A percentile compares a stretch with the other conserved stretches of the same genome.
Conservation (phyloP, 2,797 vertebrate species). For the Cyclura pinguis region DNA sequence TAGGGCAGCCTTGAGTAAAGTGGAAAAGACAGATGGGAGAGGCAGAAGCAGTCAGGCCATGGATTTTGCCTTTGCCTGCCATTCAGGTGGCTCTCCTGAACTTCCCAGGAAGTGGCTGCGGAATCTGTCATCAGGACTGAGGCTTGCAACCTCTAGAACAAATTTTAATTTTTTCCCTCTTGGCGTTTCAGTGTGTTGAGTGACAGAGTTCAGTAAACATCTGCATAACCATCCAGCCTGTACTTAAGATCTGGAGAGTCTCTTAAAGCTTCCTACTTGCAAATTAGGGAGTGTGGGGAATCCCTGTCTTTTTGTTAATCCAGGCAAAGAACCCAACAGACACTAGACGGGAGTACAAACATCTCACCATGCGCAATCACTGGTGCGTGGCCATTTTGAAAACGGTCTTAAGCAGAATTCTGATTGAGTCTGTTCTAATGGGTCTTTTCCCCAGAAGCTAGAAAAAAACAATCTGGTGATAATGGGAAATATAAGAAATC, state of each 20-base stretch:
- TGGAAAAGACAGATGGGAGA: not conserved
- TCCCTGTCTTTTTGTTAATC: not conserved
- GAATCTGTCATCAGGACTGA: constrained; percentile 1
- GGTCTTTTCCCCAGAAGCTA: too few species aligned
- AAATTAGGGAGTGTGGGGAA: not conserved
- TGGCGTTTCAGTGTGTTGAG: not conserved
- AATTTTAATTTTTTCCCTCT: not conserved
- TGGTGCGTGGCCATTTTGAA: not conserved
- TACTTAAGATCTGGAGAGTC: not conserved
- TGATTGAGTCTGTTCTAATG: not conserved
- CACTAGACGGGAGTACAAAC: not conserved
- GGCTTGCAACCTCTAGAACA: not conserved
- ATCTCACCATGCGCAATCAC: not conserved
- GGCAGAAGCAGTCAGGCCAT: not conserved
- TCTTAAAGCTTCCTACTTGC: not conserved
- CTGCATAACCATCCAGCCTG: not conserved
- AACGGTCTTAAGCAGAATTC: not conserved
- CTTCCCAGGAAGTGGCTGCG: constrained; percentile 20
- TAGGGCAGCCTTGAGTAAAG: not conserved
- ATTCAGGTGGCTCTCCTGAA: not conserved
- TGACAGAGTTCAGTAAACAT: not conserved
- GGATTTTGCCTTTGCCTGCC: not conserved
- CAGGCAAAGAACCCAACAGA: not conserved
- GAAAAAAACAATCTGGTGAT: not conserved
- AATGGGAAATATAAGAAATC: not conserved